These are phyloP conservation scores for Drosophila elegans DNA, from an alignment of 1,140 invertebrate species.

Conservation along the genomic window DNA sequence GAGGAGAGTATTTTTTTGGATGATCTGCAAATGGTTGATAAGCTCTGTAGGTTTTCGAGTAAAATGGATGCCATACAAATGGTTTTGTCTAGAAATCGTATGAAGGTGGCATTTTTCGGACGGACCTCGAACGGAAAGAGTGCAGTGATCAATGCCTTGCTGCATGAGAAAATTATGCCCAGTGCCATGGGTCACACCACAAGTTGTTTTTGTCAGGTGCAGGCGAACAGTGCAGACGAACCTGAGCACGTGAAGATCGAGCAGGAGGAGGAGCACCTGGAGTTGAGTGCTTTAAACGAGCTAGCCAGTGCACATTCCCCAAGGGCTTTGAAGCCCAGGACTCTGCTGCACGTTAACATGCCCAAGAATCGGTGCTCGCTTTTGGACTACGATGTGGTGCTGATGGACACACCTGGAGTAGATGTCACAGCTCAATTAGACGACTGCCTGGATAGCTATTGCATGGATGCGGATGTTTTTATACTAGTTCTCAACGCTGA, in stretches of 20 bases:
- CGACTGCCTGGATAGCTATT: conserved; percentile 99
- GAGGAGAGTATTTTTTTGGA: conserved; percentile 33
- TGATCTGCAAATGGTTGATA: conserved; percentile 61
- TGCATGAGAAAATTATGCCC: conserved; percentile 97
- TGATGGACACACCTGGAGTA: conserved; percentile 99
- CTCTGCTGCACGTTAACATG: conserved; percentile 97
- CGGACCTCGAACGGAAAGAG: conserved; percentile 99
- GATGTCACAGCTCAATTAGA: conserved; percentile 99
- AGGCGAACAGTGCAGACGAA: conserved; percentile 94
- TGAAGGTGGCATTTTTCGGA: conserved; percentile 99
- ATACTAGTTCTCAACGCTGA: conserved; percentile 99
- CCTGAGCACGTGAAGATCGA: conserved; percentile 89
- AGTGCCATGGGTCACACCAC: conserved; percentile 99
- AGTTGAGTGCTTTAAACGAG: conserved; percentile 88
- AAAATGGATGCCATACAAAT: conserved; percentile 97
- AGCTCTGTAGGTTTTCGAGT: conserved; percentile 89
- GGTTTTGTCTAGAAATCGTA: conserved; percentile 97
- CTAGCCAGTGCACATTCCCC: conserved; percentile 91
- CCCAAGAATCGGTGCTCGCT: conserved; percentile 96
- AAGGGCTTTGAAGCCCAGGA: conserved; percentile 89
- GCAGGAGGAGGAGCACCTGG: conserved; percentile 86
- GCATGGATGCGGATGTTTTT: conserved; percentile 99
- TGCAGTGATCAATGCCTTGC: conserved; percentile 99
- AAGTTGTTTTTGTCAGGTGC: conserved; percentile 99
- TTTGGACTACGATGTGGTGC: conserved; percentile 97